Evolutionary conservation across 2,113 vertebrate genomes (phyloP).

Genomic region (Strix aluco): DNA sequence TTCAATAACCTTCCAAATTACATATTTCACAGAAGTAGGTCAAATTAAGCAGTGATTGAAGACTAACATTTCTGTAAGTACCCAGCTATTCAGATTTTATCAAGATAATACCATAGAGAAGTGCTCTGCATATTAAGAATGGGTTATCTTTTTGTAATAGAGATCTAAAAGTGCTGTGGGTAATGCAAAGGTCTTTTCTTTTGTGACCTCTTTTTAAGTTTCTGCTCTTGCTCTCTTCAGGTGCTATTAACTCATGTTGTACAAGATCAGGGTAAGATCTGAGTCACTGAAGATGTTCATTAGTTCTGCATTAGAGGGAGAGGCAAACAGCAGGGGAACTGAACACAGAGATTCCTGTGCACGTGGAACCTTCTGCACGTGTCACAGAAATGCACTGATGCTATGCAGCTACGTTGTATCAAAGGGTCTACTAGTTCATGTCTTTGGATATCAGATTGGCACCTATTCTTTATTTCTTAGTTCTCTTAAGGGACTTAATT

Average conservation of each 20-base stretch:
- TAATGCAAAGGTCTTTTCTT: constrained; percentile 8
- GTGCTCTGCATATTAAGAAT: constrained; percentile 31
- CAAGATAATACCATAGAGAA: constrained; percentile 16
- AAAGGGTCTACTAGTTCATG: neutral
- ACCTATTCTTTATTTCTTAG: neutral
- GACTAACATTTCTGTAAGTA: constrained; percentile 37
- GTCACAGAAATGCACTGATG: neutral
- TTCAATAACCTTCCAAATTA: constrained; percentile 31
- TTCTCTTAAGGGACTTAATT: neutral
- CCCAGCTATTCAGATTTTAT: constrained; percentile 28
- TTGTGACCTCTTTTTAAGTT: constrained; percentile 7
- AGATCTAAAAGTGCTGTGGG: neutral
- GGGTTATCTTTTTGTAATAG: neutral
- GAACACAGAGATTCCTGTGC: neutral
- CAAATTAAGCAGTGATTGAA: constrained; percentile 49
- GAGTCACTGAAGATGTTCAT: neutral
- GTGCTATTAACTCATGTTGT: constrained; percentile 1
- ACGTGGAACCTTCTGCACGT: neutral
- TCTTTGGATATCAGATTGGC: neutral
- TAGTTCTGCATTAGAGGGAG: neutral
- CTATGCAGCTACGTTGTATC: neutral
- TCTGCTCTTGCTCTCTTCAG: neutral
- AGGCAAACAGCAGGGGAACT: neutral
- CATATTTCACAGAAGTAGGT: constrained; percentile 34
- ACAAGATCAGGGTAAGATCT: neutral